Evolutionary conservation across 2,113 vertebrate genomes (phyloP).

Genomic region (Lophura nycthemera): DNA sequence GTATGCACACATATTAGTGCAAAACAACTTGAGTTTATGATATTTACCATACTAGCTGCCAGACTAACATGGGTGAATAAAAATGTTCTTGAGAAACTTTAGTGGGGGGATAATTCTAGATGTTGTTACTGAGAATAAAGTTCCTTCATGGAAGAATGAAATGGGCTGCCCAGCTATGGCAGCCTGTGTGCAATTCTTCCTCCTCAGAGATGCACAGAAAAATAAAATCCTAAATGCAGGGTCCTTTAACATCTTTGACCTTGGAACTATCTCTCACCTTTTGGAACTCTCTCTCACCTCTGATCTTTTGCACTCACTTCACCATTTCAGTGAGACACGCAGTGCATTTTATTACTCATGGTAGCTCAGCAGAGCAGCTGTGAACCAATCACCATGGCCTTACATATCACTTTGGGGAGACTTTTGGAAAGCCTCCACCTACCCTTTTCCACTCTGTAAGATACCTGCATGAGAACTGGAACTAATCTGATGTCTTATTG

Average conservation of each 20-base stretch:
- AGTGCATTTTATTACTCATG: rapidly evolving
- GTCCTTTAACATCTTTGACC: background rate
- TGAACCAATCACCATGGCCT: background rate
- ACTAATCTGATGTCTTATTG: background rate
- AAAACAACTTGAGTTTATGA: background rate
- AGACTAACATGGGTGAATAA: background rate
- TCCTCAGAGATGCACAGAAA: background rate
- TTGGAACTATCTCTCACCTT: background rate
- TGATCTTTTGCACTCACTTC: background rate
- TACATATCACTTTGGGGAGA: background rate
- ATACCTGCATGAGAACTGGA: background rate
- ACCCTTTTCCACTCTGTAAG: background rate
- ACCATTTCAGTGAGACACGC: background rate
- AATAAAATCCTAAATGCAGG: background rate
- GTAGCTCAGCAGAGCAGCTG: background rate
- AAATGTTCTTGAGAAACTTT: background rate
- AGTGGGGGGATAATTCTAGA: background rate
- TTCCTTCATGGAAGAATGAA: background rate
- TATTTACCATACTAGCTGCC: background rate
- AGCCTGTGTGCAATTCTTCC: background rate
- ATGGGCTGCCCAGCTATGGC: background rate
- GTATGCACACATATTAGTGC: background rate
- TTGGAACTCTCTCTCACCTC: background rate
- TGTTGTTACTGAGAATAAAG: background rate
- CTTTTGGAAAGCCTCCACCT: background rate